These are phyloP conservation scores for Salvelinus alpinus DNA, from an alignment of 2,113 vertebrate genomes.

Conservation along the genomic window DNA sequence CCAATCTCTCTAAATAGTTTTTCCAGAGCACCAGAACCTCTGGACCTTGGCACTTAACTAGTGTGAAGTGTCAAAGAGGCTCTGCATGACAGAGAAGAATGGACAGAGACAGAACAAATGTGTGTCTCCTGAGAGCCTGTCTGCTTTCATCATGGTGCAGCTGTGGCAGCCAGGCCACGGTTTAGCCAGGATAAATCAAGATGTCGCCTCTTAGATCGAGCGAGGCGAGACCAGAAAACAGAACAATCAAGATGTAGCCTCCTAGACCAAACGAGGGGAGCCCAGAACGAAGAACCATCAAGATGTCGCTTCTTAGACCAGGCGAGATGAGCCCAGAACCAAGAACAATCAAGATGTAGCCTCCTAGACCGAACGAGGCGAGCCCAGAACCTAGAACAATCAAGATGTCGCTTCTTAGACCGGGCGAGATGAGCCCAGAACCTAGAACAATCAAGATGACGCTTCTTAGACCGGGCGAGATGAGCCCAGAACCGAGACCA, in stretches of 20 bases:
- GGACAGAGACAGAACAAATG: constrained; percentile 6
- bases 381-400: constrained; percentile 37
- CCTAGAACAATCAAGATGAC: no score
- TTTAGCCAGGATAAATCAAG: constrained; percentile 10
- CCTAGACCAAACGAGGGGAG: neutral
- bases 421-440: neutral
- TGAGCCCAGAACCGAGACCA: neutral
- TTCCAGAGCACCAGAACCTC: neutral
- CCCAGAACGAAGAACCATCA: constrained; percentile 39
- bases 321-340: no score
- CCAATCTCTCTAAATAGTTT: neutral
- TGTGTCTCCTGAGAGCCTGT: constrained; percentile 21
- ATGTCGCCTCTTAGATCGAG: neutral
- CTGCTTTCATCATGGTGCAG: constrained; percentile 27
- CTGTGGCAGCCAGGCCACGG: no score
- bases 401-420: constrained; percentile 15
- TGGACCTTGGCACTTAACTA: neutral
- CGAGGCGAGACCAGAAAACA: neutral
- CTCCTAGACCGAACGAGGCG: no score
- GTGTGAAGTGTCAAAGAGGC: neutral
- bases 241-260: no score
- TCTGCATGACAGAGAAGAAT: neutral
- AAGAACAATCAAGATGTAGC: no score
- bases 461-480: constrained; percentile 23
- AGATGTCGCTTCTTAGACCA: neutral